Base-by-base conservation (phyloP, 1,140 invertebrate species). In the Nephila pilipes region DNA sequence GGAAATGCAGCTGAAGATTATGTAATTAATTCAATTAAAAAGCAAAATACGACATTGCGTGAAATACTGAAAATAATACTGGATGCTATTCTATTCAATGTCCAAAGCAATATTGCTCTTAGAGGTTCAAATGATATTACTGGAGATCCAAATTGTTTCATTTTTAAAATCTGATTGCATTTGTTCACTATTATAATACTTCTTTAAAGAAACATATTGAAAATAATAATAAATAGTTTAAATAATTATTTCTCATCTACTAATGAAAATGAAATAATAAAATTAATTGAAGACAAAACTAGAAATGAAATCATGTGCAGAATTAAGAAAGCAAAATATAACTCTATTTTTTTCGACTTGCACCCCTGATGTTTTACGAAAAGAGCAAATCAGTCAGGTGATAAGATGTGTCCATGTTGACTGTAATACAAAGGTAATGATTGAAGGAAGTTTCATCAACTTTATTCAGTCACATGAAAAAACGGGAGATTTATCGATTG, bases 181-280 rank as follows among this genome's bases (percentile, higher is more conserved):
- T 25, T 25, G 8, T 22, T 14, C 22, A 22, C n/a, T 1, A 8
- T 65, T 65, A 65, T 29, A 65, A n/a, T 25, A 65, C 4, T 65
- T 3, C 20, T 29, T 65, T 65, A 65, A 8, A 65, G n/a, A n/a
- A 25, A 29, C 20, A 65, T 65, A 29, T n/a, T 65, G 63, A 25
- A 65, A 65, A 25, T 12, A 0, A 65, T 65, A 5, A 29, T n/a
- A 65, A 58, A 65, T 5, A 0, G 1, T 29, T 10, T 8, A n/a
- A 0, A n/a, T 65, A n/a, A 20, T 65, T n/a, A 65, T 65, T 65
- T 65, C 3, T n/a, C 6, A 3, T n/a, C 8, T n/a, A 25, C n/a
- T 65, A 29, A n/a, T 65, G 4, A 65, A 65, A 65, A 65, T 65
- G 63, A 65, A 65, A 65, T 65, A 65, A 65, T 29, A 12, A 65